These are phyloP conservation scores for Cassiopea andromeda DNA, from an alignment of 30 jellyfish, hydroid and myxozoan genomes.

Conservation along the genomic window DNA sequence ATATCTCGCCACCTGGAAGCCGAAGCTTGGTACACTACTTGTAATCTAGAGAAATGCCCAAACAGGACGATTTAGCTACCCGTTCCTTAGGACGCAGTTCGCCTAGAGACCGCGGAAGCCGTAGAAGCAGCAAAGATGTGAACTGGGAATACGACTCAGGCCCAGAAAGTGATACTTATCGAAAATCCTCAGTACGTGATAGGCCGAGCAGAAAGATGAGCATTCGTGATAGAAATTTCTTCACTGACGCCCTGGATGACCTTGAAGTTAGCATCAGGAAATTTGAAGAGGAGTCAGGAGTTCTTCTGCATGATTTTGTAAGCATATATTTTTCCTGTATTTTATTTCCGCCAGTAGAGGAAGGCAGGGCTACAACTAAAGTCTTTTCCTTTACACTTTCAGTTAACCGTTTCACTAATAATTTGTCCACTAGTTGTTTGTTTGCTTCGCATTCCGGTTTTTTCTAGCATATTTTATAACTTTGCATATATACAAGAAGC, in stretches of 20 bases:
- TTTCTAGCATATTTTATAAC: no score
- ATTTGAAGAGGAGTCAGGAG: slow-evolving; percentile 66
- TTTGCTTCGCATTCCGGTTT: no score
- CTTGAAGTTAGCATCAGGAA: slow-evolving; percentile 45
- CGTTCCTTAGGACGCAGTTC: slow-evolving; percentile 51
- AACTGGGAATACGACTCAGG: slow-evolving; percentile 44
- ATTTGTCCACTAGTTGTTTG: no score
- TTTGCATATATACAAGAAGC: no score
- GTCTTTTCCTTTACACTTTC: background rate
- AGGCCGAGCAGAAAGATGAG: slow-evolving; percentile 51
- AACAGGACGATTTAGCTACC: background rate
- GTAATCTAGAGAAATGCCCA: background rate
- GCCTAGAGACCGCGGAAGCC: slow-evolving; percentile 55
- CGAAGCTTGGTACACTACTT: background rate
- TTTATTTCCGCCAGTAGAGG: no score
- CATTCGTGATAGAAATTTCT: slow-evolving; percentile 50
- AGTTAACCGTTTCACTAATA: background rate
- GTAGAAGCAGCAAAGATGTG: slow-evolving; percentile 59
- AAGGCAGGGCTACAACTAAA: background rate
- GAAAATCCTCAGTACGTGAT: slow-evolving; percentile 20
- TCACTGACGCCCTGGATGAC: slow-evolving; percentile 69
- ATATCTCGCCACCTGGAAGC: background rate
- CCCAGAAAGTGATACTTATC: slow-evolving; percentile 41
- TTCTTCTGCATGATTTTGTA: slow-evolving; percentile 63
- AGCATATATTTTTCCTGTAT: slow-evolving; percentile 3